Evolutionary conservation across 2,888 invertebrate genomes (phyloP), one percentile per base, ranked within the genome.

Genomic region (Phyllotreta cruciferae): DNA sequence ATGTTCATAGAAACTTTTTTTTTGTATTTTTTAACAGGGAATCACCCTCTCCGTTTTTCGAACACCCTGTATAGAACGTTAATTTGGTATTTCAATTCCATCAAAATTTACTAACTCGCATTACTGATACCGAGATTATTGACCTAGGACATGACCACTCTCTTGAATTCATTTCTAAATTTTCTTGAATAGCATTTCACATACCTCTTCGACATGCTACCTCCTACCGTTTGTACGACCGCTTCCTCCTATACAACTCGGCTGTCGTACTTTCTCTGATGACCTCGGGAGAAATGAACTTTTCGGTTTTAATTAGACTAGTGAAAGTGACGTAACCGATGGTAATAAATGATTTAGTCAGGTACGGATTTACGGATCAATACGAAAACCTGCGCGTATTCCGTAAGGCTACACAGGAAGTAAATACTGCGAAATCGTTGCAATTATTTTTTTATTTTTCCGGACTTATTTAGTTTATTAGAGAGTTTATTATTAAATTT

Each of bases 321-420:
- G 74, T 74, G 75, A 75, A 76, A 76, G 75, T 75, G 73, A 72
- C 68, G 70, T 70, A 74, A 74, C 62, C 53, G 47, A 63, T 52
- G 53, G 38, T 52, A 37, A 60, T 56, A 36, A 10, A 36, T 36
- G 37, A 10, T 36, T 13, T 11, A 6, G n/a, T 35, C 60, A 60
- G 60, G 37, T 5, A n/a, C 60, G 56, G 56, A 11, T 10, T 36
- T 42, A 35, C 34, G 52, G 52, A 52, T 13, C 37, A 3, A 50
- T 11, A 5, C 50, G 11, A 50, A n/a, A 7, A 52, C 3, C 14
- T 3, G 24, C 24, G 24, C 24, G 24, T 24, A 3, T 24, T 24
- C 24, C 24, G 4, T 24, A 24, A 24, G 24, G 24, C 24, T 24
- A 24, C 24, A 1, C 24, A 1, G 24, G 24, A 24, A 24, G 24